Evolutionary conservation across 2,888 invertebrate genomes (phyloP), one percentile per base, ranked within the genome.

Genomic region (Sphecodes monilicornis): DNA sequence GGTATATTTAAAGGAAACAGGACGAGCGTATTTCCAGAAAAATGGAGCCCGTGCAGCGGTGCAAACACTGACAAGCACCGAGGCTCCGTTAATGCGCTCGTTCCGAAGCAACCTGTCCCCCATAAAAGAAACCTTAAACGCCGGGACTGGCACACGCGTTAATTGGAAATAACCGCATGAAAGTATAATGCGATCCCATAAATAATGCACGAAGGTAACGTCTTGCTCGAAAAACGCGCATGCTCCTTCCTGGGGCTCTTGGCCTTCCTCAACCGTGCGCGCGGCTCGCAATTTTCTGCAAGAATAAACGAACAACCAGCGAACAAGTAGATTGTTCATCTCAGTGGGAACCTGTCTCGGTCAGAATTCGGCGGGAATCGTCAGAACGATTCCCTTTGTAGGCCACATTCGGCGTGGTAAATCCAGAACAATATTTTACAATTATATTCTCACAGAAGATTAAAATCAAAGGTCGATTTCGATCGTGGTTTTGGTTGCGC

Each of bases 251-350:
- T 66, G 73, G 41, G 73, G 41, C 57, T 57, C 86, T 80, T 84
- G 88, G 82, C 88, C 81, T 83, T 86, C 76, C 88, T 43, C 79
- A 78, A 86, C 54, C 50, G 57, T 4, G 66, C 41, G 57, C 11
- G 66, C 41, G 60, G 68, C 70, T 81, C 69, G 84, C 73, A 74
- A 82, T 82, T 84, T 81, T 84, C 84, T 87, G 84, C 87, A 86
- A 80, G 82, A 80, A 64, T 32, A 64, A 64, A 18, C 8, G 64
- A 32, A 16, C 50, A 29, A 29, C 29, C 29, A 82, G 22, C 22
- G 10, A 36, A 22, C 32, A 18, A 3, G 10, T 10, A 3, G 66
- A 66, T 66, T 36, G 36, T 36, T 64, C 2, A 16, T 64, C 29
- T 1, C 29, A 5, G 60, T 6, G 2, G 60, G 29, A 29, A 29